phyloP scores from a whole-genome alignment of 2,113 vertebrate genomes.

The Oostethus manadensis region DNA sequence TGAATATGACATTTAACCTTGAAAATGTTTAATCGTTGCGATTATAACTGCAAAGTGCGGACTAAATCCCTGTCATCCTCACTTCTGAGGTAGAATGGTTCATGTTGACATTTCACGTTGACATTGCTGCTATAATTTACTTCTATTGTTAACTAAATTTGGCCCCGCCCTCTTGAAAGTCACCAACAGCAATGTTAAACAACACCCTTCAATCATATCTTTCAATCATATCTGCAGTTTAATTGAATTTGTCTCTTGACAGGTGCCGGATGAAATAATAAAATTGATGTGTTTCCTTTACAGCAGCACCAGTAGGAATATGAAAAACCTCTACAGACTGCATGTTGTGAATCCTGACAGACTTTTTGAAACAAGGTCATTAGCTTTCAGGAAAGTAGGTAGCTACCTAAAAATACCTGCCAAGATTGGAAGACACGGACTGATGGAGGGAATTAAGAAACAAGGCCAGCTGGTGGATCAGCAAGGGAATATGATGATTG shows the following conservation, averaged over 20 bases:
- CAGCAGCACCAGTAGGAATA: neutral
- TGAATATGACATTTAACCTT: too few species aligned
- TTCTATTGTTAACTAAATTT: too few species aligned
- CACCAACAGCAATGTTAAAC: too few species aligned
- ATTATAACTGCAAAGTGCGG: too few species aligned
- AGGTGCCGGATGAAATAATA: neutral
- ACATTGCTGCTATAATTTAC: too few species aligned
- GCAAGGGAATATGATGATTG: slow-evolving; percentile 23
- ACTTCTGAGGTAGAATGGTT: too few species aligned
- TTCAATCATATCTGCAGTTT: too few species aligned
- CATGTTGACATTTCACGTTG: too few species aligned
- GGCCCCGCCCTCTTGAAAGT: too few species aligned
- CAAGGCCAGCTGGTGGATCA: slow-evolving; percentile 36
- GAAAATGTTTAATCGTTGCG: too few species aligned
- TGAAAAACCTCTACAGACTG: neutral
- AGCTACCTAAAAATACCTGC: slow-evolving; percentile 49
- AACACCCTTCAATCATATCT: too few species aligned
- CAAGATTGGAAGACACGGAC: slow-evolving; percentile 31
- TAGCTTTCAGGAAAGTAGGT: slow-evolving; percentile 42
- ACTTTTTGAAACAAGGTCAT: slow-evolving; percentile 49
- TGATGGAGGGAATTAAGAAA: slow-evolving; percentile 26
- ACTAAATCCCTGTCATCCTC: too few species aligned
- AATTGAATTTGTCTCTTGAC: neutral
- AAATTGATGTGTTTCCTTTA: neutral
- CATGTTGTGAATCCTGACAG: slow-evolving; percentile 19